These are phyloP conservation scores for Drosophila mauritiana DNA, from an alignment of 1,140 invertebrate species.

Conservation along the genomic window DNA sequence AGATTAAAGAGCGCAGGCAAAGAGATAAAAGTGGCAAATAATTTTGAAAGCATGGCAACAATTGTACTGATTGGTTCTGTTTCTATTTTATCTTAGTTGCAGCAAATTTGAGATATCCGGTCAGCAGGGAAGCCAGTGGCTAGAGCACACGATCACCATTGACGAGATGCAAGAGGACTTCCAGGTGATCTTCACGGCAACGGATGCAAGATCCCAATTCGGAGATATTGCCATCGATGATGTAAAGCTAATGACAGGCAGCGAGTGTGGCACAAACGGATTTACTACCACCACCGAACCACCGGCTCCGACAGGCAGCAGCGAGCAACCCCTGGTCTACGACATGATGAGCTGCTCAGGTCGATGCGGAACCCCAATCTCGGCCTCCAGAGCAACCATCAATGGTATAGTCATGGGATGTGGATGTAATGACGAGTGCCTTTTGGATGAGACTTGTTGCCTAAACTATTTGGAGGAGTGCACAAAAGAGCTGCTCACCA, in stretches of 20 bases:
- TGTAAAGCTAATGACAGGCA: constrained; percentile 69
- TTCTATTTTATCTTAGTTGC: constrained; percentile 2
- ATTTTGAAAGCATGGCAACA: neutral
- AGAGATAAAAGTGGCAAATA: neutral
- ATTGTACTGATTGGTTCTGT: neutral
- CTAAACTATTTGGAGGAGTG: constrained; percentile 46
- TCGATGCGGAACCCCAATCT: constrained; percentile 40
- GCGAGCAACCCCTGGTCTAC: constrained; percentile 13
- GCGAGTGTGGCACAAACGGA: constrained; percentile 44
- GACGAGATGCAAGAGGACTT: constrained; percentile 73
- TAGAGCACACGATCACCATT: constrained; percentile 70
- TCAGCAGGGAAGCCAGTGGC: constrained; percentile 62
- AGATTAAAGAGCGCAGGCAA: constrained; percentile 5
- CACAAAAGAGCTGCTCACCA: neutral
- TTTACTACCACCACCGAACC: constrained; percentile 42
- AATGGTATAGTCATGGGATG: constrained; percentile 31
- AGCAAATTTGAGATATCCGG: constrained; percentile 48
- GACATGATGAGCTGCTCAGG: constrained; percentile 57
- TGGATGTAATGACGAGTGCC: constrained; percentile 56
- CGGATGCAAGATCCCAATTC: constrained; percentile 28
- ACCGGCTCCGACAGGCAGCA: neutral
- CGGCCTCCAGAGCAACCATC: no score
- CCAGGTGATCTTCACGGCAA: constrained; percentile 69
- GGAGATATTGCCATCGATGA: constrained; percentile 83
- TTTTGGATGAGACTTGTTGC: constrained; percentile 50